Evolutionary conservation across 2,888 invertebrate genomes (phyloP).

Genomic region (Scotopteryx bipunctaria): DNA sequence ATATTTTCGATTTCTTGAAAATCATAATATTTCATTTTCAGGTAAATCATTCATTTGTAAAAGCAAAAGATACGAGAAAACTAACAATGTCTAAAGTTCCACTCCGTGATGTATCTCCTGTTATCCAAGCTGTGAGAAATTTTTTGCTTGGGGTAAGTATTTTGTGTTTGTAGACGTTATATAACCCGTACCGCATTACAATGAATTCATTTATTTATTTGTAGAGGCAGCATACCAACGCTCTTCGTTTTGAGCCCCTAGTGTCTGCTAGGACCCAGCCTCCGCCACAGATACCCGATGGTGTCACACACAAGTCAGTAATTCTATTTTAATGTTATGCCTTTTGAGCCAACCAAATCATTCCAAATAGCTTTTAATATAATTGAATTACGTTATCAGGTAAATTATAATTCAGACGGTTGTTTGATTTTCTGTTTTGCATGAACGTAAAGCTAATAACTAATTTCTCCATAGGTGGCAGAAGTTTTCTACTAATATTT

Average conservation of each 20-base stretch:
- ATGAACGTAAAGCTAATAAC: too few relatives aligned
- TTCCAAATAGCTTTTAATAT: background rate
- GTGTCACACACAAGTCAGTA: constrained; percentile 87
- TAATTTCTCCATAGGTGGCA: too few relatives aligned
- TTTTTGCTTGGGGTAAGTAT: constrained; percentile 86
- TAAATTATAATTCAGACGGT: too few relatives aligned
- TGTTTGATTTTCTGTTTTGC: too few relatives aligned
- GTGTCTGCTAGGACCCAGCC: constrained; percentile 91
- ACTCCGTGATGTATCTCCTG: constrained; percentile 86
- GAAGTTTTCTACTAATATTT: too few relatives aligned
- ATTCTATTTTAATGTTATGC: constrained; percentile 6
- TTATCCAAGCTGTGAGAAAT: constrained; percentile 84
- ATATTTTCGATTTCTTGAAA: background rate
- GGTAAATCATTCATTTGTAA: too few relatives aligned
- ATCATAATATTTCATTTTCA: background rate
- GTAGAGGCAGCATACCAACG: constrained; percentile 84
- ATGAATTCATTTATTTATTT: constrained; percentile 34
- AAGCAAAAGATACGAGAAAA: too few relatives aligned
- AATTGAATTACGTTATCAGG: too few relatives aligned
- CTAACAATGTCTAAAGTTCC: constrained; percentile 71
- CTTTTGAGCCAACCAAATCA: background rate
- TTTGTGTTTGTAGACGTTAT: constrained; percentile 46
- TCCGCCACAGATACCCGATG: constrained; percentile 91
- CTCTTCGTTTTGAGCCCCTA: constrained; percentile 87
- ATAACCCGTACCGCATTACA: constrained; percentile 44